Evolutionary conservation across 2,113 vertebrate genomes (phyloP), one percentile per base, ranked within the genome.

Genomic region (Chamaetylas fuelleborni): DNA sequence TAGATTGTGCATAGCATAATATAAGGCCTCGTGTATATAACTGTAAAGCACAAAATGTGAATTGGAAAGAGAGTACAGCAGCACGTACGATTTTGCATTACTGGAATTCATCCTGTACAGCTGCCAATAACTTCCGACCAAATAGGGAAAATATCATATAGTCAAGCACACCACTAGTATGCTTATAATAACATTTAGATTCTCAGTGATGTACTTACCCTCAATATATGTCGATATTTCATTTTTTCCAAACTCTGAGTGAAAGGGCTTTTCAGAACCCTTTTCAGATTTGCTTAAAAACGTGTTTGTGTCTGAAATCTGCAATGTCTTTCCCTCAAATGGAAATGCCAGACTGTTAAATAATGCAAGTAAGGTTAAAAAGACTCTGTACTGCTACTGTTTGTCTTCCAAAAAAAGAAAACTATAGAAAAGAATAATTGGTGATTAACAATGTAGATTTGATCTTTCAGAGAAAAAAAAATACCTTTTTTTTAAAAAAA

Each of bases 1-100:
- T 57, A 22, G 11, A 16, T 14, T 67, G 13, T 19, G 5, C 13
- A 56, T 3, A 14, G 6, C 14, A 26, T 50, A 58, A 54, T 28
- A 19, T 5, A 57, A 33, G 8, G 6, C 4, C 17, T 70, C 3
- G 0, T 33, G 7, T 14, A 23, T 26, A 19, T 20, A 72, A 65
- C 3, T 43, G 5, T 8, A 71, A 26, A 65, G 13, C 19, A 57
- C 60, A 78, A 47, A 34, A 31, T 4, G 8, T 48, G 19, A 62
- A 40, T 38, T 25, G 4, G 29, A 69, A 70, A 65, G 17, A n/a
- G 5, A 54, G 2, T 31, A 29, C 33, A 54, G 24, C 29, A 83
- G 5, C 12, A 86, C 11, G 20, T 14, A 33, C 0, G 1, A 8
- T 51, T 66, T 67, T 69, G 4, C 11, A 34, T 65, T 51, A 69